Evolutionary conservation across 2,888 invertebrate species (phyloP), one percentile per base, ranked within the genome.

Genomic region (Synergus laeviventris): DNA sequence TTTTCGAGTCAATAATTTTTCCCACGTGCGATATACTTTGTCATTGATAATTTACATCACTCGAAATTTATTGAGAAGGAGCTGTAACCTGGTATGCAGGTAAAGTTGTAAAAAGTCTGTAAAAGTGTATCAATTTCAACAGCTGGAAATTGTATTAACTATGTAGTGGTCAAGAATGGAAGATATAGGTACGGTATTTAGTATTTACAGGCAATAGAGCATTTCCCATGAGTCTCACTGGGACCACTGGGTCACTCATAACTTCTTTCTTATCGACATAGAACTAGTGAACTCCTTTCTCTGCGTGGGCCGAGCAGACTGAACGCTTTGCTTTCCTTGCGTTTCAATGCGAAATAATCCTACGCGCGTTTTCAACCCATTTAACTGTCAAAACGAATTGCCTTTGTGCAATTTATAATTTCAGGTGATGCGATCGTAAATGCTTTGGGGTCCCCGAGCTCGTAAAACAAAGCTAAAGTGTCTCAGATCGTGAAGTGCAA

Each of bases 401-500:
- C 70, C 70, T 70, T 70, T 70, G 70, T 70, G 42, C 36, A 49
- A 70, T 70, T 70, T 70, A 70, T 70, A 70, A 70, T 70, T 70
- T 70, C 70, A 70, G 70, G 31, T 49, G 70, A 70, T 36, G 70
- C 49, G 16, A 70, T 70, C 70, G 31, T 70, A 36, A 70, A 49
- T 70, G 31, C 31, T 31, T 36, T 70, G 70, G 3, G 12, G 31
- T 49, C 70, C 36, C 16, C 36, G 45, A 70, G 49, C 49, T 64
- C 64, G 42, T 42, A 64, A 42, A 64, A 64, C 64, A 64, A 14
- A 42, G 64, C 64, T 64, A 64, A 64, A 64, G 64, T 64, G 64
- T 64, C 64, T 64, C 64, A 42, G 21, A 11, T 21, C 42, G 9
- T 18, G 38, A 8, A 39, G 62, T 39, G 38, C 39, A 62, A 39